Base-by-base conservation (phyloP, 2,797 vertebrate species). In the Phataginus tetradactyla region DNA sequence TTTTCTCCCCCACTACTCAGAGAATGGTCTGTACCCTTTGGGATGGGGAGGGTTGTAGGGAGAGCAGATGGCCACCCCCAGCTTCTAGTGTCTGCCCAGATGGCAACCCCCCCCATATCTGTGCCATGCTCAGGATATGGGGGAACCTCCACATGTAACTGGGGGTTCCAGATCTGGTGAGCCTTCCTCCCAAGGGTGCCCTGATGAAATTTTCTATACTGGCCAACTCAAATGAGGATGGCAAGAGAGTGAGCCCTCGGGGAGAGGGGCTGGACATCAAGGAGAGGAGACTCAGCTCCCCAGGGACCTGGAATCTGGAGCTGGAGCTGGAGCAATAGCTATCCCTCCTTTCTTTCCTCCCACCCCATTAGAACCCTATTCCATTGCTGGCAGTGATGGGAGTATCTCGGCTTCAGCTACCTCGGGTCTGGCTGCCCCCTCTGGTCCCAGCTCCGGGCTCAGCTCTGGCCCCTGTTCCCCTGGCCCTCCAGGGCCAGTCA, bases 371-470 rank as follows among this genome's bases (percentile, higher is more conserved):
- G 99, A 99, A 98, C 99, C 99, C 6, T 99, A 99, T 97, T 99
- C 99, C 10, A 99, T 99, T 95, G 99, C 99, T 23, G 99, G 99
- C 98, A 99, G 99, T 15, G 99, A 99, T 95, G 99, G 99, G 94
- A 99, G 99, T 98, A 99, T 99, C 98, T 99, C 99, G 27, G 99
- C 99, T 89, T 99, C 99, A 0, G 99, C 99, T 98, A 99, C 98
- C 57, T 99, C 99, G 0, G 98, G 99, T 90, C 99, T 99, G 59
- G 96, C 88, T 55, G 97, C 79, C 80, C 95, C 72, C 39, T 97
- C 97, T 79, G 97, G 96, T 74, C 99, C 99, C 0, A 99, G 98
- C 98, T 99, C 99, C 8, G 99, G 99, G 37, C 98, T 98, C 97
- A 99, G 99, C 97, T 99, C 99, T 4, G 99, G 98, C 75, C 99